These are phyloP conservation scores for Eublepharis macularius DNA, from an alignment of 2,113 vertebrate genomes.

Conservation along the genomic window DNA sequence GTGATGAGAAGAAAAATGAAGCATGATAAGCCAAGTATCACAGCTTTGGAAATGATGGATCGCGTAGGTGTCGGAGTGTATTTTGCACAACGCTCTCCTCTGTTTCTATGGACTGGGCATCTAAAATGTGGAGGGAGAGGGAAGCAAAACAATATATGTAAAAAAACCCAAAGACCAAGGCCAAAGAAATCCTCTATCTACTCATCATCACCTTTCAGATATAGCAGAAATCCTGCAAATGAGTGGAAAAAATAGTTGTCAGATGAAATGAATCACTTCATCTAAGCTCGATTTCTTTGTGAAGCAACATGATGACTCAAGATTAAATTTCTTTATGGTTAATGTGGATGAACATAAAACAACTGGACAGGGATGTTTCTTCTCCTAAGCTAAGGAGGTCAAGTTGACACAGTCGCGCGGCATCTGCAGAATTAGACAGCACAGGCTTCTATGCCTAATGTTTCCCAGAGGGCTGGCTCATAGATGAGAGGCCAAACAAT, in stretches of 20 bases:
- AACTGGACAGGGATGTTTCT: not conserved
- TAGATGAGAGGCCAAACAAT: not conserved
- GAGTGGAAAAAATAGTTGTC: not conserved
- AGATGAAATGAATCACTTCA: not conserved
- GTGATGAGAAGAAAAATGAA: conserved; percentile 76
- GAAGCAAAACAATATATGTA: conserved; percentile 33
- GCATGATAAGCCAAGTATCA: conserved; percentile 77
- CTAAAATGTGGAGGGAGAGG: conserved; percentile 71
- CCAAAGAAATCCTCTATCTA: not conserved
- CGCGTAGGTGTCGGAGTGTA: conserved; percentile 76
- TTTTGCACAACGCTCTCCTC: conserved; percentile 80
- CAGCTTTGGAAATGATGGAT: conserved; percentile 71
- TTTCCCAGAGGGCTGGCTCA: not conserved
- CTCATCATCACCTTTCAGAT: not conserved
- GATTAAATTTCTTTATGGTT: not conserved
- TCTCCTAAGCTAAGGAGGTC: not conserved
- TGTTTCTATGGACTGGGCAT: conserved; percentile 80
- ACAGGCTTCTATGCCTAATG: not conserved
- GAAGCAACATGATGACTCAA: not conserved
- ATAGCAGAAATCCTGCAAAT: conserved; percentile 10
- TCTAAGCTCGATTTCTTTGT: not conserved
- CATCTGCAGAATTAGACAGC: not conserved
- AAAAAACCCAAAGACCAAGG: not conserved
- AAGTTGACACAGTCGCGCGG: not conserved
- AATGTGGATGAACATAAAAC: not conserved